Conservation (phyloP, 2,797 vertebrate genomes). For the Pseudocheirus occidentalis region DNA sequence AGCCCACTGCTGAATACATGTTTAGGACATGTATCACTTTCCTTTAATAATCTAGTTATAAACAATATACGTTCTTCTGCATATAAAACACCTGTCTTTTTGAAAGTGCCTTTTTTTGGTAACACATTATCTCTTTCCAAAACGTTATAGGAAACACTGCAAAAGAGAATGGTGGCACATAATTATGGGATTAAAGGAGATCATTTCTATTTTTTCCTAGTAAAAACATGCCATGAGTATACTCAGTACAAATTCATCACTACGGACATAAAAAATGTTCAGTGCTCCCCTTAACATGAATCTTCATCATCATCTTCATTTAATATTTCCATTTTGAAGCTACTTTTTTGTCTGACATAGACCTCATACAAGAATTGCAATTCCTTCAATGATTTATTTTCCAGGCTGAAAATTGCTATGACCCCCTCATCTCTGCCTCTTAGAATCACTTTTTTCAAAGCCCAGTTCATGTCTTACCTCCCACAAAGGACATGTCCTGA, state of each 20-base stretch:
- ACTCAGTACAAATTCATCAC: neutral
- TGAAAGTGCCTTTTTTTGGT: neutral
- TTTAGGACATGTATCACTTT: constrained; percentile 4
- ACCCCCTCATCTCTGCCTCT: neutral
- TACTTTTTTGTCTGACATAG: neutral
- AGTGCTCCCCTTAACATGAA: neutral
- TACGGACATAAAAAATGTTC: neutral
- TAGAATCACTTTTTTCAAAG: neutral
- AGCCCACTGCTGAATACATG: constrained; percentile 12
- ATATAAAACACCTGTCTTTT: constrained; percentile 5
- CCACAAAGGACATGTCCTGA: neutral
- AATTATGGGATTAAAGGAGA: neutral
- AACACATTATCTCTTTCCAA: constrained; percentile 14
- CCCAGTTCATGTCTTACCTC: neutral
- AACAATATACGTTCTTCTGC: constrained; percentile 19
- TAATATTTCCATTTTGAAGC: neutral
- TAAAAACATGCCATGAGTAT: neutral
- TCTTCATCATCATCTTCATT: neutral
- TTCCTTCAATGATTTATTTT: neutral
- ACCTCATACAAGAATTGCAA: neutral
- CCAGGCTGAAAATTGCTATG: neutral
- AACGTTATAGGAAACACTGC: neutral
- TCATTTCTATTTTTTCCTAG: constrained; percentile 6
- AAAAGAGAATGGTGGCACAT: neutral
- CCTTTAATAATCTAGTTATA: neutral